Base-by-base conservation (phyloP, 2,888 invertebrate genomes). In the Operophtera brumata region DNA sequence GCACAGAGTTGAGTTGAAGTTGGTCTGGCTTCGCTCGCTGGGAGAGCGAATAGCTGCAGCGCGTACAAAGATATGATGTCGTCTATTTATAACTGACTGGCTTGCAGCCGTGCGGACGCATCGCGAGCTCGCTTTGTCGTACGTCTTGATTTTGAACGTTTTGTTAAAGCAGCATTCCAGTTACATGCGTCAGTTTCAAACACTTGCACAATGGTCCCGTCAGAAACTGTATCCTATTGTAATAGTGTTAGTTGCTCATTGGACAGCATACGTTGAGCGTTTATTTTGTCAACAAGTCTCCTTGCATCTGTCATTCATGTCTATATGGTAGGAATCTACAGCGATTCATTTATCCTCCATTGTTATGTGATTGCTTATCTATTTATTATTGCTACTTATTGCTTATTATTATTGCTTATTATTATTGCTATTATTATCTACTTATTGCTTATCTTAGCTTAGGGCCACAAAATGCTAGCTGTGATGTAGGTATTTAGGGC, bases 51-150 rank as follows among this genome's bases (percentile, higher is more conserved):
- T 67, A 68, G 70, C 76, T 59, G 69, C 62, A 79, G 76, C 77
- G 79, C 77, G 79, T 78, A 78, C 80, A 79, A 80, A 86, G 84
- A 87, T 83, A 84, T 20, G 2, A 20, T 80, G 83, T 79, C 78
- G 75, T 82, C 86, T 89, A 89, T 89, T 87, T 86, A 85, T 89
- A 89, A 76, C 78, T 67, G 78, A 71, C 71, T 75, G 79, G 77
- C 81, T 71, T 84, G 81, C 81, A 82, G 76, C 79, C 78, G 74
- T 65, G 75, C 78, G 77, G 72, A 72, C 77, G 79, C 81, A 78
- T 76, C 77, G 75, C 65, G 67, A 68, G 75, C 71, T 73, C 62
- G 71, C 73, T 77, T 78, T 77, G 78, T 78, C 75, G 69, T 75
- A 71, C 72, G 73, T 75, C 75, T 80, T 77, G 70, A 78, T 80